phyloP scores from a whole-genome alignment of 2,113 vertebrate genomes.

The Taurulus bubalis region DNA sequence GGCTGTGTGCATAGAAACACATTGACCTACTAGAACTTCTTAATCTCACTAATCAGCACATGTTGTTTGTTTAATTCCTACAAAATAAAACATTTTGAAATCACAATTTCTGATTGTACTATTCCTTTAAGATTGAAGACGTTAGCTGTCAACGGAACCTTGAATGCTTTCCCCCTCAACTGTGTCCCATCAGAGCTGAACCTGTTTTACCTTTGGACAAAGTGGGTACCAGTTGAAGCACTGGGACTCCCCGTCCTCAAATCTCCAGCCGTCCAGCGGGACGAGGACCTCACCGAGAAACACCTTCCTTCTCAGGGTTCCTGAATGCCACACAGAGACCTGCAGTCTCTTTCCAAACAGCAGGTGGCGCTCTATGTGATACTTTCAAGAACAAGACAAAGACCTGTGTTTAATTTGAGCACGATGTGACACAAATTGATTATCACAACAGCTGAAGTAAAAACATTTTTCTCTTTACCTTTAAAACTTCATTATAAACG shows the following conservation, averaged over 20 bases:
- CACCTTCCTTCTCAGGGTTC: slow-evolving; percentile 83
- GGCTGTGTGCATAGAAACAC: background rate
- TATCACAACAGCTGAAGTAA: background rate
- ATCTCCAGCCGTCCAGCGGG: slow-evolving; percentile 86
- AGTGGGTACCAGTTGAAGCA: slow-evolving; percentile 86
- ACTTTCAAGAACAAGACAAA: slow-evolving; percentile 72
- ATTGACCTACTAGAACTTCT: background rate
- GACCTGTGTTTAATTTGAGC: background rate
- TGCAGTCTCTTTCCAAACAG: slow-evolving; percentile 86
- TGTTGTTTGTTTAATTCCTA: background rate
- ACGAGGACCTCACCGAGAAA: slow-evolving; percentile 91
- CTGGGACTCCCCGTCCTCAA: slow-evolving; percentile 76
- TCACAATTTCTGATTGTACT: background rate
- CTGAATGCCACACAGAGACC: slow-evolving; percentile 90
- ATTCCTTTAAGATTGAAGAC: background rate
- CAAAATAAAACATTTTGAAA: background rate
- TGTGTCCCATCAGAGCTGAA: background rate
- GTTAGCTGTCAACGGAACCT: background rate
- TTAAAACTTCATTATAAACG: slow-evolving; percentile 88
- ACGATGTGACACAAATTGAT: background rate
- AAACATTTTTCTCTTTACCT: slow-evolving; percentile 78
- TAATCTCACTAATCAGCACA: background rate
- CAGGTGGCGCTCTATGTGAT: slow-evolving; percentile 83
- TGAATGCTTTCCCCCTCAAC: background rate
- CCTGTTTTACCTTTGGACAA: slow-evolving; percentile 83